Evolutionary conservation across 2,113 vertebrate species (phyloP).

Genomic region (Chionis minor): DNA sequence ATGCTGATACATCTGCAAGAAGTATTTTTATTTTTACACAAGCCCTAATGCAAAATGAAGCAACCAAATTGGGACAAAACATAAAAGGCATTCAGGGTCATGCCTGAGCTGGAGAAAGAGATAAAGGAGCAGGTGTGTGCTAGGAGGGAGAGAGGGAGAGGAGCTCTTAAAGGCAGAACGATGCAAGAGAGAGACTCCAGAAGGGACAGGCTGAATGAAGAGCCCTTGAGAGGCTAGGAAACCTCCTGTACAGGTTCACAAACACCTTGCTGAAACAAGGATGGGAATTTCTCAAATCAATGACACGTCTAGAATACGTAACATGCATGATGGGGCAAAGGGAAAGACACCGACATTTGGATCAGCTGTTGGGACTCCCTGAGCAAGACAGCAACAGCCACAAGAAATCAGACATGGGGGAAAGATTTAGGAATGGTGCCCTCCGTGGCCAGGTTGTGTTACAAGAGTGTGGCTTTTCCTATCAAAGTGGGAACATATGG

Average conservation of each 20-base stretch:
- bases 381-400: background rate
- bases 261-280: background rate
- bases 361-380: background rate
- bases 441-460: background rate
- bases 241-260: background rate
- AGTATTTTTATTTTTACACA: constrained; percentile 22
- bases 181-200: background rate
- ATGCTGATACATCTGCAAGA: constrained; percentile 1
- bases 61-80: constrained; percentile 6
- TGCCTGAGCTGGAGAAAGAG: constrained; percentile 6
- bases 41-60: background rate
- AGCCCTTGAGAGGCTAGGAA: background rate
- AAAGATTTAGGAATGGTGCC: background rate
- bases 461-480: background rate
- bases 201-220: background rate
- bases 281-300: background rate
- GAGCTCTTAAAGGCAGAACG: background rate
- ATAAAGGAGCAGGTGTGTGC: constrained; percentile 29
- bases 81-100: background rate
- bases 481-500: accelerated
- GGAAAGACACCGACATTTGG: background rate
- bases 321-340: accelerated
- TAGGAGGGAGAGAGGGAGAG: background rate
- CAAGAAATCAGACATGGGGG: background rate
- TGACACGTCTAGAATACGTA: background rate